phyloP scores from a whole-genome alignment of 92 coral and sea anemone genomes.

The Diadumene lineata region DNA sequence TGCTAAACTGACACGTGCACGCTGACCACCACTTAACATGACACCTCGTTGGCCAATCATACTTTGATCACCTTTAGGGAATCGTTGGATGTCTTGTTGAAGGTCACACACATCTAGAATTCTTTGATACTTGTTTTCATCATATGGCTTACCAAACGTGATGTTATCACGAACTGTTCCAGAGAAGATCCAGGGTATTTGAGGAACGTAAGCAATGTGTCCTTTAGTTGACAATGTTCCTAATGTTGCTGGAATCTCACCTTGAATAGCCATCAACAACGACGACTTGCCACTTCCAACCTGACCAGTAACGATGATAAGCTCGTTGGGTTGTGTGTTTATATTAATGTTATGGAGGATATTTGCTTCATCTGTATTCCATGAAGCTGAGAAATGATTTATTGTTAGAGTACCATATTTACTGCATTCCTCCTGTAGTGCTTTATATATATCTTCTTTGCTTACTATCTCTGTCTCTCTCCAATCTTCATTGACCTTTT shows the following conservation, averaged over 20 bases:
- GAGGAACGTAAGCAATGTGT: slow-evolving; percentile 21
- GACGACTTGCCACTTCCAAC: slow-evolving; percentile 32
- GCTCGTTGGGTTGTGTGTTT: neutral
- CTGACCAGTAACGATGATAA: slow-evolving; percentile 7
- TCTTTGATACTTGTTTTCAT: neutral
- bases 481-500: too few relatives aligned
- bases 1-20: slow-evolving; percentile 31
- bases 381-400: neutral
- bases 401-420: neutral
- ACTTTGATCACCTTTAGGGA: slow-evolving; percentile 24
- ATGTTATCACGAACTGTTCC: slow-evolving; percentile 28
- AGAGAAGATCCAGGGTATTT: slow-evolving; percentile 31
- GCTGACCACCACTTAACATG: slow-evolving; percentile 29
- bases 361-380: neutral
- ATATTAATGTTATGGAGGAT: neutral
- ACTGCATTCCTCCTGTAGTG: neutral
- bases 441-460: too few relatives aligned
- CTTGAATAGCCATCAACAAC: slow-evolving; percentile 22
- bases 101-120: slow-evolving; percentile 16
- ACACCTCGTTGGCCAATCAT: slow-evolving; percentile 21
- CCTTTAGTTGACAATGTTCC: neutral
- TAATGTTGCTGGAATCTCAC: neutral
- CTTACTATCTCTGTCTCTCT: too few relatives aligned
- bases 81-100: slow-evolving; percentile 6
- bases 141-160: slow-evolving; percentile 12